phyloP scores from a whole-genome alignment of 1,140 invertebrate genomes.

The Achroia grisella region DNA sequence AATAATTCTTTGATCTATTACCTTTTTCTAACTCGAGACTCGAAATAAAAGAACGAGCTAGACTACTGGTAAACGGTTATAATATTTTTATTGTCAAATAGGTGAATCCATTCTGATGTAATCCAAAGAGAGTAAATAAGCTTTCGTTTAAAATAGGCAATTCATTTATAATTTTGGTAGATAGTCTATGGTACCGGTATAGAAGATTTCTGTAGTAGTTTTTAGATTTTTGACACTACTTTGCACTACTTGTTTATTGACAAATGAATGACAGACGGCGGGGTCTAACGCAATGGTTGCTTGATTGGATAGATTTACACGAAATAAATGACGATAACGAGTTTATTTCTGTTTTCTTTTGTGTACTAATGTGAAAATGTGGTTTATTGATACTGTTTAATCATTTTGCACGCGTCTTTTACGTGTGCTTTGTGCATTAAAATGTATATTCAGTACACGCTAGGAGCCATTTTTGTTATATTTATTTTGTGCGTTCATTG shows the following conservation, averaged over 20 bases:
- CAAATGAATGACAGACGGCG: conserved; percentile 67
- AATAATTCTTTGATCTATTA: too few species aligned
- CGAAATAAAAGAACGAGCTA: too few species aligned
- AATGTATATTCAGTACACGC: conserved; percentile 62
- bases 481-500: conserved; percentile 72
- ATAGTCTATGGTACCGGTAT: too few species aligned
- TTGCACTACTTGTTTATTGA: conserved; percentile 64
- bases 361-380: conserved; percentile 57
- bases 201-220: neutral
- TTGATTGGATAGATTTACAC: conserved; percentile 50
- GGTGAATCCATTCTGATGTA: too few species aligned
- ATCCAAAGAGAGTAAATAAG: too few species aligned
- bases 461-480: conserved; percentile 72
- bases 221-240: conserved; percentile 25
- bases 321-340: conserved; percentile 52
- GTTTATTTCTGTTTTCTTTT: conserved; percentile 44
- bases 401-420: conserved; percentile 31
- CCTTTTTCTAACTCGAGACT: too few species aligned
- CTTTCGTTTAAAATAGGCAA: too few species aligned
- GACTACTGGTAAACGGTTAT: too few species aligned
- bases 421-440: conserved; percentile 47
- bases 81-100: too few species aligned
- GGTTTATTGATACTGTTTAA: conserved; percentile 53
- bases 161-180: too few species aligned
- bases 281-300: conserved; percentile 58